phyloP scores from a whole-genome alignment of 2,797 vertebrate genomes.

The Microtus obscurus region DNA sequence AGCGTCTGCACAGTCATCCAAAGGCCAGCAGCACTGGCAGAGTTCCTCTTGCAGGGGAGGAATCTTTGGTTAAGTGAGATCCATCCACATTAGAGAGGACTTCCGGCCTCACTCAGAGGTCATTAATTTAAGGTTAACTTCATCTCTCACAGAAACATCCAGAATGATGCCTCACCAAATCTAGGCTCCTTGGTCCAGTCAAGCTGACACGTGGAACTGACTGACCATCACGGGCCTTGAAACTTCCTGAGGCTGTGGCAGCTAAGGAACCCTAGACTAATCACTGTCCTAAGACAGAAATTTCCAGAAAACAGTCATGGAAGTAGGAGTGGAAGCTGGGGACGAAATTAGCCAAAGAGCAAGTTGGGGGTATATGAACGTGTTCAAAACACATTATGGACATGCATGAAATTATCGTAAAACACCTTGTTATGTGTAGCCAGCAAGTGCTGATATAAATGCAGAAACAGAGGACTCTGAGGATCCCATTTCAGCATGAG shows the following conservation, averaged over 20 bases:
- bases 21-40: background rate
- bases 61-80: background rate
- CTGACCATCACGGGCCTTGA: background rate
- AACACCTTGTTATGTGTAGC: no score
- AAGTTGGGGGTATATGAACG: no score
- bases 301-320: background rate
- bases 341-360: background rate
- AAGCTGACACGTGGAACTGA: background rate
- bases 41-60: background rate
- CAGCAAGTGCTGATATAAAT: background rate
- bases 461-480: background rate
- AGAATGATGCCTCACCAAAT: background rate
- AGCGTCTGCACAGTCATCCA: background rate
- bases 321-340: background rate
- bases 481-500: background rate
- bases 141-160: background rate
- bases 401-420: no score
- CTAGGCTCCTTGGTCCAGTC: background rate
- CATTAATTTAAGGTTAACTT: background rate
- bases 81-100: background rate
- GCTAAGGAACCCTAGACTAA: background rate
- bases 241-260: background rate
- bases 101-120: conserved; percentile 17
- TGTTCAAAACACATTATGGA: background rate
- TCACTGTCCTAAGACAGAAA: background rate